Base-by-base conservation (phyloP, 2,113 vertebrate species). In the Mixornis gularis region DNA sequence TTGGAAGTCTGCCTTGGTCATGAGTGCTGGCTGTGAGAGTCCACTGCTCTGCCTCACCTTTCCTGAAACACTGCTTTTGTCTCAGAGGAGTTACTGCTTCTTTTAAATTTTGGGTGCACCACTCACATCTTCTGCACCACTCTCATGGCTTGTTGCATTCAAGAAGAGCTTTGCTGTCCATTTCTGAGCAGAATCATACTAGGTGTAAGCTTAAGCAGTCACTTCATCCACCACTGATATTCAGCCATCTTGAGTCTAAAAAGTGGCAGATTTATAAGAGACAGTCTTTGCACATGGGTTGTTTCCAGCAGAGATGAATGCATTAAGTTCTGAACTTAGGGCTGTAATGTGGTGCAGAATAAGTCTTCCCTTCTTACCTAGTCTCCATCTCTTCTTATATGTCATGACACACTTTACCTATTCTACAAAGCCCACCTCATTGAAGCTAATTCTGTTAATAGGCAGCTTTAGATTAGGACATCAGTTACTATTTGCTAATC, bases 401-500 rank as follows among this genome's bases (percentile, higher is more conserved):
- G 97, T 60, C 97, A 93, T 46, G 97, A 98, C 85, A 96, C 97
- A 98, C 87, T 96, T 96, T n/a, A 93, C 94, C 4, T 85, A 76
- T 77, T 96, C 91, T 30, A 26, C 95, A 44, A 97, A 98, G 11
- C 97, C 96, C 74, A 90, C 65, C 60, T 98, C 97, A 91, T 77
- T 97, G 84, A 98, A 95, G 64, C 95, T 98, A 43, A 94, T 97
- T 21, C 96, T 98, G n/a, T 85, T 98, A 41, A 97, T 98, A 49
- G 97, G 97, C 90, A 95, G 90, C 68, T 98, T 98, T 66, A 97
- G 97, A 98, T 82, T 24, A 62, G 55, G 44, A 98, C 97, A 98
- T 63, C 34, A 46, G 49, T 69, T 77, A 30, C 43, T 80, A 76
- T 27, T 93, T 98, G 60, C 95, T 99, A 63, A 98, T 97, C 84